Base-by-base conservation (phyloP, 2,113 vertebrate genomes). In the Nycticorax nycticorax region DNA sequence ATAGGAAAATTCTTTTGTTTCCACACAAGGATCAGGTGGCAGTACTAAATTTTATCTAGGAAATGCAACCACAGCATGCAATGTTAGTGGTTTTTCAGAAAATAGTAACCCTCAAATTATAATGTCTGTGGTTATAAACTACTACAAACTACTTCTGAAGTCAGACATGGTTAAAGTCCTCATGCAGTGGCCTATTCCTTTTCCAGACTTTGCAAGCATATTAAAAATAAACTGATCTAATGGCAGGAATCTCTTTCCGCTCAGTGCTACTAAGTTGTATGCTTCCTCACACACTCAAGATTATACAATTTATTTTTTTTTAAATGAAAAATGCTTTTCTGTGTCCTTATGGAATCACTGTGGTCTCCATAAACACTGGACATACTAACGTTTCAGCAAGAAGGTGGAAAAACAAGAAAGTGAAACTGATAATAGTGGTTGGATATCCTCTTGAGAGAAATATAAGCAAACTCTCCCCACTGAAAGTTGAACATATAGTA, bases 91-190 rank as follows among this genome's bases (percentile, higher is more conserved):
- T 84, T 91, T 59, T 92, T 85, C 76, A 96, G 88, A 90, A 92
- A 96, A 97, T 50, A 91, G 95, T 73, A 98, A 97, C 89, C 96
- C 76, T 92, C 50, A 93, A 97, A 98, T 98, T 97, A 97, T 79
- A 93, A 91, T 30, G 88, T 88, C 89, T 97, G 97, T 95, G 97
- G 95, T 97, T 97, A 89, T 76, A 94, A 96, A 95, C 71, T 92
- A 84, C 89, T 86, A 92, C 45, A 74, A 85, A 93, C 80, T 59
- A 55, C 74, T 95, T 95, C 79, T 92, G 89, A 95, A 88, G 22
- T 94, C 94, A 97, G 95, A 97, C 47, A 87, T 71, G 47, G 77
- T 84, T 89, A 88, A 80, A 89, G 85, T 83, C 88, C 89, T 57
- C 41, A 78, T 48, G 55, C 60, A 88, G 45, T 50, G 59, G 81